Base-by-base conservation (phyloP, 2,888 invertebrate genomes). In the Drosophila testacea region DNA sequence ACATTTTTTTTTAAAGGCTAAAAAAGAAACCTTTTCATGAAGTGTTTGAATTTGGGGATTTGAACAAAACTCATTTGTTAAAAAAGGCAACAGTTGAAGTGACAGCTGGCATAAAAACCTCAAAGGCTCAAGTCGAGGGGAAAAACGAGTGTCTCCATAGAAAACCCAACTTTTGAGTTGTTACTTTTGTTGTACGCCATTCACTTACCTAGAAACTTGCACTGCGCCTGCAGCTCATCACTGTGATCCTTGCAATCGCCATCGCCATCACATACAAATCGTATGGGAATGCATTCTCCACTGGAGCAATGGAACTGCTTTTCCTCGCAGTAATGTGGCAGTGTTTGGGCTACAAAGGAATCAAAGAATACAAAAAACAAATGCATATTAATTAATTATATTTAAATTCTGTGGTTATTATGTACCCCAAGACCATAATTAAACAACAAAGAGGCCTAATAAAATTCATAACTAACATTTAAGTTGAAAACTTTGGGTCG, bases 181-280 rank as follows among this genome's bases (percentile, higher is more conserved):
- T 42, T 42, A 51, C 22, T 51, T 36, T 34, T 55, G 16, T 32
- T 10, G n/a, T 4, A 7, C 11, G 11, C 16, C 13, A 30, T 11
- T 11, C 22, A 90, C 90, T 88, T 66, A 91, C 90, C 92, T 94
- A 91, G 92, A 94, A 95, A 95, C 94, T 94, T 95, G 93, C 96
- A 96, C 92, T 95, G 94, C 77, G 94, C 94, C 61, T 94, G 93
- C 88, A 94, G 94, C 93, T 97, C 97, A 92, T 97, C 97, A n/a
- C 96, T 96, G 90, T 95, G 94, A 93, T 97, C 97, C 51, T 93
- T 94, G 92, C 97, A 97, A 92, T 97, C 97, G 83, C 95, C 94
- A 55, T 95, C 94, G 62, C 95, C 95, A 91, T 97, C 97, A 91
- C 97, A 97, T 75, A 95, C 94, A 94, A 95, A 96, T 69, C 95